Evolutionary conservation across 2,113 vertebrate species (phyloP).

Genomic region (Myrmecophaga tridactyla): DNA sequence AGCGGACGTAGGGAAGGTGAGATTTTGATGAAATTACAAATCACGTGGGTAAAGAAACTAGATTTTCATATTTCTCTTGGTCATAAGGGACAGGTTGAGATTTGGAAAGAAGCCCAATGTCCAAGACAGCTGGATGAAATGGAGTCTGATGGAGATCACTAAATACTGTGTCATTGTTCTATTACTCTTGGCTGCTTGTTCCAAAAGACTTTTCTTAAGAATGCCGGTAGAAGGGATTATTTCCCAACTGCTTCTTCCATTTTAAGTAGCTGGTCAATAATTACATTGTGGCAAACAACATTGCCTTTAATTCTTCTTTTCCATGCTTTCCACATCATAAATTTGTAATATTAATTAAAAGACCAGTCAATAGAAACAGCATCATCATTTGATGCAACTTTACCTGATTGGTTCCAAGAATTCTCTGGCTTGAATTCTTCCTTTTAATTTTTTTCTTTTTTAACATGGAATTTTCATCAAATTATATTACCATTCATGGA

Average conservation of each 20-base stretch:
- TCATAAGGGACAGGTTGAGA: background rate
- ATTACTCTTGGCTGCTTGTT: background rate
- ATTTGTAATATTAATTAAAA: background rate
- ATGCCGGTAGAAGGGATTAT: background rate
- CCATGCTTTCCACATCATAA: accelerated
- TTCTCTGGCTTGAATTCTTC: background rate
- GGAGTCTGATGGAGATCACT: background rate
- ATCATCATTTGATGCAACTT: background rate
- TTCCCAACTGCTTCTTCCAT: background rate
- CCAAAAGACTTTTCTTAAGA: background rate
- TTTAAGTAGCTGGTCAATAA: background rate
- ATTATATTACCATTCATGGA: background rate
- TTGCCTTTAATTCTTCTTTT: background rate
- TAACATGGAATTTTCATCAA: background rate
- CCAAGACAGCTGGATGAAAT: background rate
- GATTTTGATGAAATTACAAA: background rate
- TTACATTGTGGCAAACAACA: background rate
- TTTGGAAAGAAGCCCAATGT: background rate
- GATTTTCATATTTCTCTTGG: background rate
- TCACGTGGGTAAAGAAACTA: background rate
- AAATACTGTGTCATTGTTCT: background rate
- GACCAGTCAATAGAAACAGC: accelerated
- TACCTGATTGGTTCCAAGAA: background rate
- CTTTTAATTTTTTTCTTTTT: background rate
- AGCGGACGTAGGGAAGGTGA: background rate